Base-by-base conservation (phyloP, 1,140 invertebrate genomes). In the Papilio polytes region DNA sequence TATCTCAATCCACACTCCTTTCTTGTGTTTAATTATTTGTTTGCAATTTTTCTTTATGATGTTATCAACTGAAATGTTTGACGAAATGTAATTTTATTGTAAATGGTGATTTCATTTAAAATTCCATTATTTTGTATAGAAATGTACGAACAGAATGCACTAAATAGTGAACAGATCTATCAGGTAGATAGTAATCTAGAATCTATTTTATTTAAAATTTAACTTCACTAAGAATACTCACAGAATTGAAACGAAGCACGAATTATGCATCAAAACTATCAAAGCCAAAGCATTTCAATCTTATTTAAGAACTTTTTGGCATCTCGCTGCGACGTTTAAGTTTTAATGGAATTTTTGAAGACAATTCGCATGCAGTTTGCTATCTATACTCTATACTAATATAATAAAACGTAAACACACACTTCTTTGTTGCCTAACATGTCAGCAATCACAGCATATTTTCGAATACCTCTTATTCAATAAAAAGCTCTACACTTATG, bases 281-380 rank as follows among this genome's bases (percentile, higher is more conserved):
- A 63, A 26, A 22, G 10, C 22, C 22, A 63, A 63, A 63, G 22
- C 59, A 63, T 26, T 63, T 26, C 20, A 63, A 63, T 63, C 59
- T 63, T 22, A 26, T 63, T 63, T 63, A 13, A 22, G 20, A 63
- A 63, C 59, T 63, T 63, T 70, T 31, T 36, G 26, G 63, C 22
- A 31, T 70, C 26, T 13, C 22, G 22, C 26, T 7, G 26, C 63
- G 63, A 56, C 7, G 2, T 26, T 26, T 22, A 63, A 63, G 59
- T 63, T 31, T 63, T 63, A 63, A 63, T 31, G 63, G 63, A 70
- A 70, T 36, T 70, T 70, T 70, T 36, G 26, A 70, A 70, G 63
- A 70, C 63, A 70, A 70, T 31, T 70, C 22, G 1, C 36, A 36
- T 70, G 4, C 6, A 31, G 26, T 70, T 70, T 26, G 1, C 0